Base-by-base conservation (phyloP, 2,888 invertebrate genomes). In the Ophion costatus region DNA sequence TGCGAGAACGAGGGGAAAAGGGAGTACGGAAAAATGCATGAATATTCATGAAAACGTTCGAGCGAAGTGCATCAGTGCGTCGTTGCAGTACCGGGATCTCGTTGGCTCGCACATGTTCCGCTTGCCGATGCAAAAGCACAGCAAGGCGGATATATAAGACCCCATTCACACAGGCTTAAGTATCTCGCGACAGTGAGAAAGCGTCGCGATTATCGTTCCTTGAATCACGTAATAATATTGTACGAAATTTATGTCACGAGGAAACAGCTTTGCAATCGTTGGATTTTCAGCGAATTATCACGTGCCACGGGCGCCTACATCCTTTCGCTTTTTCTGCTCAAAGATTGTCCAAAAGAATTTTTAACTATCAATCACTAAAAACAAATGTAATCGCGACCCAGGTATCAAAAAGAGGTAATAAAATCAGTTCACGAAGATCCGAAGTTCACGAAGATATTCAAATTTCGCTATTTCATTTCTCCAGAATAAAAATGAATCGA, bases 1-100 rank as follows among this genome's bases (percentile, higher is more conserved):
- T 20, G 63, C 29, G 42, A 66, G 80, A 71, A 64, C 29, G 29
- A 38, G 45, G 79, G 70, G 82, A 84, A 80, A 42, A 70, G 73
- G 63, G 71, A 66, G 85, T 67, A 85, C 51, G 89, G 90, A 91
- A 91, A 92, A 91, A 76, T 85, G 88, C 89, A 92, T 92, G 92
- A 91, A 92, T 92, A 92, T 92, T 92, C 91, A 92, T 92, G 89
- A 88, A 88, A 88, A 84, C 84, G 84, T 83, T 74, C 85, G 85
- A 86, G 84, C 84, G 74, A 76, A 71, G 85, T 82, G 79, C 79
- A 74, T 77, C 80, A 85, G 89, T 86, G 87, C 85, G 87, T 88
- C 86, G 85, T 45, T 83, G 59, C 59, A 69, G 69, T 78, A 59
- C 69, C 70, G 69, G 24, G 69, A 78, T 29, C 59, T 42, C 38